phyloP scores from a whole-genome alignment of 2,113 vertebrate genomes.

The Tenrec ecaudatus region DNA sequence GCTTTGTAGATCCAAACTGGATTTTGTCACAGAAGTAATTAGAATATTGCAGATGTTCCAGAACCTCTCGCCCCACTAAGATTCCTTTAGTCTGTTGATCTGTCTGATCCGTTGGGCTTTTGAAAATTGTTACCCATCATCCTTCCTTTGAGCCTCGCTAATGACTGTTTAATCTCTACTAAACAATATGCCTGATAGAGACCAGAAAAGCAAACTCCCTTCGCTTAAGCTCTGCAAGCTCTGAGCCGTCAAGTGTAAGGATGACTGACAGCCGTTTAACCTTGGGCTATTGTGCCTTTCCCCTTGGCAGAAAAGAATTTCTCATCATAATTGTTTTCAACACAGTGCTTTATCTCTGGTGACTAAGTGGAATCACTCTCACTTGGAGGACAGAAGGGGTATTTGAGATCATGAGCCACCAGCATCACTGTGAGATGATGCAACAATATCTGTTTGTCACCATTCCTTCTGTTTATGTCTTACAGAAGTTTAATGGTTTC shows the following conservation, averaged over 20 bases:
- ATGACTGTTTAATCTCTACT: conserved; percentile 55
- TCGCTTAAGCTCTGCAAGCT: conserved; percentile 54
- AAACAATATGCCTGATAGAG: conserved; percentile 21
- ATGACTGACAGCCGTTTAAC: conserved; percentile 54
- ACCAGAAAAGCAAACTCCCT: conserved; percentile 23
- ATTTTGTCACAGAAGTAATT: not conserved
- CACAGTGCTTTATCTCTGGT: not conserved
- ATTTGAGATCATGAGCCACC: conserved; percentile 7
- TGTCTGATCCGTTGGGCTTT: not conserved
- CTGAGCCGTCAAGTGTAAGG: not conserved
- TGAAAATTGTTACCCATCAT: conserved; percentile 45
- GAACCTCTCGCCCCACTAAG: not conserved
- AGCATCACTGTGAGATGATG: conserved; percentile 12
- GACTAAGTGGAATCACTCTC: not conserved
- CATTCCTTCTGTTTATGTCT: not conserved
- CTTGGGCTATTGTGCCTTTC: not conserved
- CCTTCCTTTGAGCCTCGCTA: not conserved
- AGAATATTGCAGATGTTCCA: not conserved
- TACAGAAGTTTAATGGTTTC: not conserved
- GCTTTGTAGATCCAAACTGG: not conserved
- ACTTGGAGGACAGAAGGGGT: not conserved
- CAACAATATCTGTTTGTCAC: not conserved
- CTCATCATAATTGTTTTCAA: conserved; percentile 37
- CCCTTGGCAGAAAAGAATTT: conserved; percentile 44
- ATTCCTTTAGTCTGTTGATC: not conserved